These are phyloP conservation scores for Drosophila micromelanica DNA, from an alignment of 1,140 invertebrate genomes.

Conservation along the genomic window DNA sequence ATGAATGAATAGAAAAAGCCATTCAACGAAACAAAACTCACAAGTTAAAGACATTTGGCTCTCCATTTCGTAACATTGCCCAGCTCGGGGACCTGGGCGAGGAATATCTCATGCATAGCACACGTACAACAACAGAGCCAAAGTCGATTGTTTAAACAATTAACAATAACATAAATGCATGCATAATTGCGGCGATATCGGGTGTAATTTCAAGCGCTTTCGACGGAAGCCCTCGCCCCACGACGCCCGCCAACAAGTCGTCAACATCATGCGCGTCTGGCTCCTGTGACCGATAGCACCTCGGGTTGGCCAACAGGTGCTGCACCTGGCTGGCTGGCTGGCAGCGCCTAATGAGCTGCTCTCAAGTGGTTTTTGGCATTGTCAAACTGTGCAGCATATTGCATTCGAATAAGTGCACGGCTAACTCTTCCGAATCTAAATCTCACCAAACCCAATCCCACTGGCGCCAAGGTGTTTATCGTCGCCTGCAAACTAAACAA, in stretches of 20 bases:
- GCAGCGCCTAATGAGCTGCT: background rate
- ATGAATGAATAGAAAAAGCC: constrained; percentile 59
- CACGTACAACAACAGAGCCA: constrained; percentile 26
- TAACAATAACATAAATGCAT: constrained; percentile 80
- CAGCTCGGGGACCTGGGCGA: background rate
- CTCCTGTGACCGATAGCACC: constrained; percentile 11
- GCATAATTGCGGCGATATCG: constrained; percentile 73
- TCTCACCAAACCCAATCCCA: background rate
- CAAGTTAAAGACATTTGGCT: constrained; percentile 31
- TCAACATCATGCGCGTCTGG: constrained; percentile 18
- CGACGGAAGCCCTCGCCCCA: constrained; percentile 67
- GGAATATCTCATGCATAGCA: constrained; percentile 47
- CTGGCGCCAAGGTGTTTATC: constrained; percentile 80
- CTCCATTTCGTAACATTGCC: constrained; percentile 55
- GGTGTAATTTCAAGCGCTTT: constrained; percentile 76
- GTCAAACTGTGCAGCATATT: constrained; percentile 26
- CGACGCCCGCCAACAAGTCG: constrained; percentile 71
- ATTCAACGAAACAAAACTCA: constrained; percentile 52
- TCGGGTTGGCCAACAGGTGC: constrained; percentile 52
- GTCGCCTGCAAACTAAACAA: constrained; percentile 77
- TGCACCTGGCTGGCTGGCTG: background rate
- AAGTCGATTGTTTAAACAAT: constrained; percentile 75
- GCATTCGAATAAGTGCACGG: constrained; percentile 12
- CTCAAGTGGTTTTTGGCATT: constrained; percentile 40
- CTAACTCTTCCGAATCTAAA: background rate